Evolutionary conservation across 2,797 vertebrate species (phyloP), one percentile per base, ranked within the genome.

Genomic region (Pogonophryne albipinna): DNA sequence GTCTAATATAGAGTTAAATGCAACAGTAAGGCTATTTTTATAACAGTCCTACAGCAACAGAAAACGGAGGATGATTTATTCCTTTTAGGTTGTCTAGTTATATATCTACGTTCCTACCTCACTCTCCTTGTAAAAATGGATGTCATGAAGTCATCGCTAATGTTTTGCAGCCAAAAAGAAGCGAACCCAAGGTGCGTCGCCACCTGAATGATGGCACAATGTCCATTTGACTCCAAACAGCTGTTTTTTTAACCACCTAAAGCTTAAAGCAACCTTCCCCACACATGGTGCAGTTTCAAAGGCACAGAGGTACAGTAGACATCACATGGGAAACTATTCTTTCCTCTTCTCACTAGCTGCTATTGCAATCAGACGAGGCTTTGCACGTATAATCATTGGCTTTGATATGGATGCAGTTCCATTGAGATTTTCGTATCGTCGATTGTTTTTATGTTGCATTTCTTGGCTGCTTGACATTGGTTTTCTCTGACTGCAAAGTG

Each of bases 391-490:
- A 87, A 86, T 91, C 70, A 84, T 56, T 70, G 73, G 57, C 89
- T 89, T 90, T 91, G 84, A 86, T 88, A 83, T 75, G 62, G 63
- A 85, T 82, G 82, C 72, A 71, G 60, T 53, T 87, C 84, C 82
- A 64, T 68, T 79, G 88, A 91, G 84, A 90, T 83, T 82, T 76
- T 68, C 68, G 62, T 62, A 83, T 83, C 68, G 67, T 83, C 61
- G 61, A 16, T 80, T 84, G 47, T 88, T 87, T 79, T 90, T 78
- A 82, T 83, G 78, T 79, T 79, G 66, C 38, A 51, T 76, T 76
- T 71, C 57, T 77, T 42, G 47, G 72, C 70, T 68, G 57, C 19
- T 23, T 79, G 78, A 82, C 70, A 74, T 74, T 79, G 67, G 66
- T 82, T 79, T 78, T 66, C 66, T 81, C 66, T 84, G 72, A 68